Percentiles rank a stretch among this genome's conserved stretches.
phyloP scores from a whole-genome alignment of 2,888 invertebrate species.

The Coremacera marginata region DNA sequence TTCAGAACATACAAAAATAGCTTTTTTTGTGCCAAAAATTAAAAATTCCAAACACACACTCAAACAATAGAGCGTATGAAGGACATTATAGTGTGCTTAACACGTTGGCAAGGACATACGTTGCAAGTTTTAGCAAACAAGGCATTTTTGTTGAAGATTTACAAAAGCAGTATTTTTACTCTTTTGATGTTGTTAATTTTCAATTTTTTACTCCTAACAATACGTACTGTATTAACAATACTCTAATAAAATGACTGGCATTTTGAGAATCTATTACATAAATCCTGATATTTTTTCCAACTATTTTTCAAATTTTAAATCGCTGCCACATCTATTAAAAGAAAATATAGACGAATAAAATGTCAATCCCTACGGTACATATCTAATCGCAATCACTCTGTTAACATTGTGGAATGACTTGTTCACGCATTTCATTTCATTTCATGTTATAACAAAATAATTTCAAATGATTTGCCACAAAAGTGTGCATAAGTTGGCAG shows the following conservation, averaged over 20 bases:
- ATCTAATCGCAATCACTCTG: not conserved
- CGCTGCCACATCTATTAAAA: no score
- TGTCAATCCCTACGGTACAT: no score
- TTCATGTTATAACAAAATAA: not conserved
- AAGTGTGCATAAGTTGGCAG: no score
- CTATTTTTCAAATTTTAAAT: no score
- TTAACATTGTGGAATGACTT: not conserved
- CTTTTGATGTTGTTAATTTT: no score
- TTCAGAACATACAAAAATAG: not conserved
- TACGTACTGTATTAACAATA: no score
- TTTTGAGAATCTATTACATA: no score
- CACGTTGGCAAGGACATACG: not conserved
- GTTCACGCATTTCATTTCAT: slow-evolving; percentile 4
- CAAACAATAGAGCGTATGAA: not conserved
- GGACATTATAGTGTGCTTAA: slow-evolving; percentile 19
- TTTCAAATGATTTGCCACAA: not conserved
- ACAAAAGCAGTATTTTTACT: no score
- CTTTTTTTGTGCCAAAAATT: not conserved
- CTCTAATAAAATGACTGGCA: no score
- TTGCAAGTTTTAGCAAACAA: not conserved
- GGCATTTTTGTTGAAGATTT: no score
- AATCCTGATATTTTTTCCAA: no score
- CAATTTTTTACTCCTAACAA: no score
- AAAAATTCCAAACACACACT: not conserved
- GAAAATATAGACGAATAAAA: not conserved